Evolutionary conservation across 2,888 invertebrate genomes (phyloP), one percentile per base, ranked within the genome.

Genomic region (Chouioia cunea): DNA sequence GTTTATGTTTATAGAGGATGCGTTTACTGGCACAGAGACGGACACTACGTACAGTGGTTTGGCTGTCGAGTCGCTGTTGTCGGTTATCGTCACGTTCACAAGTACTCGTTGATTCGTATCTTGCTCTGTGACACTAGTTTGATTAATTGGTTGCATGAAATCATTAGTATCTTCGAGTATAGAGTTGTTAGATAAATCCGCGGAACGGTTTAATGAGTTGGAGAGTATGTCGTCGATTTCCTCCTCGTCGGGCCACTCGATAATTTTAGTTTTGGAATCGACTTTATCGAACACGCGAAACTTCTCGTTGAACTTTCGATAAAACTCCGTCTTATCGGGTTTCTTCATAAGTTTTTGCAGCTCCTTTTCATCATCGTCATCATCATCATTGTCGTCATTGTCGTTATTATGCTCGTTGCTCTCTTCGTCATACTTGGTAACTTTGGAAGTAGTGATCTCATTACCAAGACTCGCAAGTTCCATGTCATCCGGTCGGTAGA

Each of bases 71-170:
- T 87, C 86, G 54, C 85, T 84, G 74, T 87, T 88, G 71, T 89
- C 89, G 79, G 92, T 91, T 80, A 95, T 94, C 10, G 94, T 93
- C 76, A 95, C 88, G 86, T 95, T 95, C 73, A 95, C 92, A 76
- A 94, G 87, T 78, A 95, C 91, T 79, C 92, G 90, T 18, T 57
- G 47, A 4, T 68, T 53, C 4, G 74, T 59, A 14, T 77, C 74
- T 10, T 36, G 36, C 4, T 36, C 36, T 6, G 36, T 36, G 1
- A 10, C 36, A 12, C 12, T 20, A 23, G 6, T 23, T 22, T 22
- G 20, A 15, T 15, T 53, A 4, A 4, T 43, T 50, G n/a, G 10
- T 62, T 27, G 14, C n/a, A 23, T 36, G 20, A 10, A 48, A 36
- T 36, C 36, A 12, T 36, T 36, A 10, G 36, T n/a, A 16, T 14